Conservation (phyloP, 2,888 invertebrate species). For the Drosophila borborema region DNA sequence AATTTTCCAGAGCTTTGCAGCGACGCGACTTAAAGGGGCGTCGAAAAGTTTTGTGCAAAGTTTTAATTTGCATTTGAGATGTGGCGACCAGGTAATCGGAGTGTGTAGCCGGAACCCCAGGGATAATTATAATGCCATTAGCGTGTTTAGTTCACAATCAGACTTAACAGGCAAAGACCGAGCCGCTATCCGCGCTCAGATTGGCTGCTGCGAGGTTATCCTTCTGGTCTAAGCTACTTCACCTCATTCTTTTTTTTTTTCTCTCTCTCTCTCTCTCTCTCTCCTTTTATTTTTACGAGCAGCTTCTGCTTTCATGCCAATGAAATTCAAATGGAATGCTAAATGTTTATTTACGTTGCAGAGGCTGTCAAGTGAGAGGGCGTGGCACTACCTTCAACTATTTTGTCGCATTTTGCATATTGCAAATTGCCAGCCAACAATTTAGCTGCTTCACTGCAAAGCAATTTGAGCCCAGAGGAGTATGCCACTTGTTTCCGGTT, state of each 20-base stretch:
- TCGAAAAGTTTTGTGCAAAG: slow-evolving; percentile 61
- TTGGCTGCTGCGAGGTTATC: slow-evolving; percentile 64
- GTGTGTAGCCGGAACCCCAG: slow-evolving; percentile 36
- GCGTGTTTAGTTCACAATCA: slow-evolving; percentile 78
- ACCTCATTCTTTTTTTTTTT: neutral
- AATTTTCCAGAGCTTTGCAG: slow-evolving; percentile 58
- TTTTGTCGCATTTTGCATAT: slow-evolving; percentile 76
- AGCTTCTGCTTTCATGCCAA: slow-evolving; percentile 47
- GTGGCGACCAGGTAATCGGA: slow-evolving; percentile 39
- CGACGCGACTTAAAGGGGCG: slow-evolving; percentile 66
- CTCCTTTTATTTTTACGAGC: slow-evolving; percentile 6
- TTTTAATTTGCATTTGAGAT: slow-evolving; percentile 73
- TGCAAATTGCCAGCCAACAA: slow-evolving; percentile 61
- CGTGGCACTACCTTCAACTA: slow-evolving; percentile 57
- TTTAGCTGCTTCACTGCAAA: slow-evolving; percentile 31
- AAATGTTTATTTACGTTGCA: slow-evolving; percentile 78
- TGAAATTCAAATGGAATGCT: slow-evolving; percentile 71
- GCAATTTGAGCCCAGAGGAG: slow-evolving; percentile 57
- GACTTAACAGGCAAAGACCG: slow-evolving; percentile 54
- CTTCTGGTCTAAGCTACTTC: slow-evolving; percentile 27
- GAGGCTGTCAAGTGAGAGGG: slow-evolving; percentile 53
- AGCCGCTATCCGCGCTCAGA: slow-evolving; percentile 44
- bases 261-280: neutral
- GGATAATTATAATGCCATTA: slow-evolving; percentile 82
- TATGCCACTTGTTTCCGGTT: slow-evolving; percentile 27